These are phyloP conservation scores for Craniophora ligustri DNA, from an alignment of 2,888 invertebrate species.

Conservation along the genomic window DNA sequence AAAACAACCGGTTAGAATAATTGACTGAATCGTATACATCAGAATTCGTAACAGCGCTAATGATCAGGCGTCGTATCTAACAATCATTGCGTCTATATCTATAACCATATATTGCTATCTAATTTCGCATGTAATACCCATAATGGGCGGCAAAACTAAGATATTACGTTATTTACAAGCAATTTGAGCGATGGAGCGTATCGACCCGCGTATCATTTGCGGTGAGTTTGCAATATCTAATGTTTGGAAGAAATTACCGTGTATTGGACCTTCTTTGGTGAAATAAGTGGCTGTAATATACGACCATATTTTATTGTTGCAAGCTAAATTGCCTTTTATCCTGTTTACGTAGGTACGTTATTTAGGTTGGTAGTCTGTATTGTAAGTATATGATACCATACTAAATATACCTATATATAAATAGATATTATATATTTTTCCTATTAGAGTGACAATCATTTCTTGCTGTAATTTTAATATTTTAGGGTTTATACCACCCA, in stretches of 20 bases:
- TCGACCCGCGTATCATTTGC: constrained; percentile 44
- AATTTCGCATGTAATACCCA: constrained; percentile 42
- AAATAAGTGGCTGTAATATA: background rate
- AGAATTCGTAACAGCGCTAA: constrained; percentile 21
- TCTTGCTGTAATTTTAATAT: too few relatives aligned
- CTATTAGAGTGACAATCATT: too few relatives aligned
- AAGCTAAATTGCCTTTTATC: too few relatives aligned
- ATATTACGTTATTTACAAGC: constrained; percentile 49
- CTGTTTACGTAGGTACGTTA: background rate
- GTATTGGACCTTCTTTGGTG: constrained; percentile 18
- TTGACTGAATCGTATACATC: background rate
- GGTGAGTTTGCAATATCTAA: constrained; percentile 43
- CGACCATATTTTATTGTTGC: too few relatives aligned
- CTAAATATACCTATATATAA: too few relatives aligned
- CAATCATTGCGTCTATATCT: constrained; percentile 33
- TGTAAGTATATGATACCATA: too few relatives aligned
- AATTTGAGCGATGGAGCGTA: constrained; percentile 41
- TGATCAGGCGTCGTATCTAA: constrained; percentile 13
- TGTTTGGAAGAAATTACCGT: constrained; percentile 24
- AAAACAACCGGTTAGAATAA: background rate
- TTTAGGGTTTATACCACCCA: too few relatives aligned
- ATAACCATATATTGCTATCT: constrained; percentile 41
- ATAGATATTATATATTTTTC: too few relatives aligned
- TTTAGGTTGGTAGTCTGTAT: background rate
- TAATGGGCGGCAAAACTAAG: constrained; percentile 41